phyloP scores from a whole-genome alignment of 92 coral and sea anemone genomes.

The Paragorgia papillata region DNA sequence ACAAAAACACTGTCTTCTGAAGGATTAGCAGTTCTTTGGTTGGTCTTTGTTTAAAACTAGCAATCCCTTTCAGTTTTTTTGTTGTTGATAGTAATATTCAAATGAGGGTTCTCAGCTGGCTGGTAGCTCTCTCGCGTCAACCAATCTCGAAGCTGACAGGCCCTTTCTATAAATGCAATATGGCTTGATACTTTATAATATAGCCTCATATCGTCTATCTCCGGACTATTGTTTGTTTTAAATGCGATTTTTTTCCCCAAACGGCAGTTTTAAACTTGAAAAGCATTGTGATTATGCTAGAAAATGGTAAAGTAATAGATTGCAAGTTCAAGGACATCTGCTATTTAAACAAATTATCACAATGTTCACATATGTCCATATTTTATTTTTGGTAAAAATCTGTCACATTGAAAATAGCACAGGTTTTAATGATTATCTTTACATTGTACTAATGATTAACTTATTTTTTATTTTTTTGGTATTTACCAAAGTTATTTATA shows the following conservation, averaged over 20 bases:
- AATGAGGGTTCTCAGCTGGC: not conserved
- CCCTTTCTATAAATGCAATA: not conserved
- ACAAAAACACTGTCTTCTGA: no score
- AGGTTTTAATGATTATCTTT: no score
- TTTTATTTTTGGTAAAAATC: not conserved
- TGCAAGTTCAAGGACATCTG: not conserved
- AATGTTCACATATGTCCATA: not conserved
- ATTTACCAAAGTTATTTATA: no score
- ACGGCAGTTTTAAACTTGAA: no score
- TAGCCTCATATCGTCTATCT: no score
- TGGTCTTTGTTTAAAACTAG: not conserved
- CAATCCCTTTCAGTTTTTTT: not conserved
- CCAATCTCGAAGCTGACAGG: not conserved
- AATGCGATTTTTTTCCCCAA: no score
- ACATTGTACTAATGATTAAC: no score
- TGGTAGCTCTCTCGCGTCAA: slow-evolving; percentile 13
- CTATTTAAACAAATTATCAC: not conserved
- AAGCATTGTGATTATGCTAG: no score
- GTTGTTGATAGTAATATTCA: slow-evolving; percentile 22
- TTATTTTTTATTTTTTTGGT: no score
- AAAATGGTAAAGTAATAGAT: not conserved
- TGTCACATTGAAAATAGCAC: not conserved
- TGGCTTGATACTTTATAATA: no score
- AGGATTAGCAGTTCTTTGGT: not conserved
- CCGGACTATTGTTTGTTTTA: no score